A percentile compares a stretch with the other conserved stretches of the same genome.
phyloP scores from a whole-genome alignment of 2,113 vertebrate species.

The Condylura cristata region DNA sequence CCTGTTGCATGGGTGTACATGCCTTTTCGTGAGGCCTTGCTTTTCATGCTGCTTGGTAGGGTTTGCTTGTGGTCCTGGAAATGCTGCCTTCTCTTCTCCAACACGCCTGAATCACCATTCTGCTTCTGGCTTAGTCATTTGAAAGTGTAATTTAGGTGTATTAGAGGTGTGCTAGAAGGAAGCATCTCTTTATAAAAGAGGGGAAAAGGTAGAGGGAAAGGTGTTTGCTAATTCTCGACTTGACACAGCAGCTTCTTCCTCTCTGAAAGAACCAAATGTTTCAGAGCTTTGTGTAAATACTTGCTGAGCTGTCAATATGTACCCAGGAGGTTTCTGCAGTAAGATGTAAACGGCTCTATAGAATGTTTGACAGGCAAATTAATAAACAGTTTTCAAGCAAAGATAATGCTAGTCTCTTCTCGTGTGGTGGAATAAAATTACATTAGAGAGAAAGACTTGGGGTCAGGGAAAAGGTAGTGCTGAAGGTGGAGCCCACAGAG shows the following conservation, averaged over 20 bases:
- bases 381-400: slow-evolving; percentile 80
- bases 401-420: slow-evolving; percentile 70
- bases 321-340: slow-evolving; percentile 74
- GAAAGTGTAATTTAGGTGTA: slow-evolving; percentile 49
- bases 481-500: not conserved
- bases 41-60: slow-evolving; percentile 58
- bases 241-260: slow-evolving; percentile 61
- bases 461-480: not conserved
- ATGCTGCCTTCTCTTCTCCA: slow-evolving; percentile 31
- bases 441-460: slow-evolving; percentile 32
- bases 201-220: not conserved
- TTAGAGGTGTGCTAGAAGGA: slow-evolving; percentile 11
- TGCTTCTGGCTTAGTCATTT: slow-evolving; percentile 51
- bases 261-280: slow-evolving; percentile 73
- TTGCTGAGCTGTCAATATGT: slow-evolving; percentile 80
- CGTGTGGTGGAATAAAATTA: slow-evolving; percentile 57
- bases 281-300: slow-evolving; percentile 80
- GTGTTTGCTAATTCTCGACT: slow-evolving; percentile 70
- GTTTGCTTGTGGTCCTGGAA: slow-evolving; percentile 54
- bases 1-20: slow-evolving; percentile 47
- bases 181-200: slow-evolving; percentile 46
- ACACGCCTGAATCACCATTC: slow-evolving; percentile 59
- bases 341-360: slow-evolving; percentile 74
- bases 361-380: slow-evolving; percentile 80
- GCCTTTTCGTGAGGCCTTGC: slow-evolving; percentile 47